phyloP scores from a whole-genome alignment of 2,113 vertebrate genomes.

The Greenwoodochromis staneri region DNA sequence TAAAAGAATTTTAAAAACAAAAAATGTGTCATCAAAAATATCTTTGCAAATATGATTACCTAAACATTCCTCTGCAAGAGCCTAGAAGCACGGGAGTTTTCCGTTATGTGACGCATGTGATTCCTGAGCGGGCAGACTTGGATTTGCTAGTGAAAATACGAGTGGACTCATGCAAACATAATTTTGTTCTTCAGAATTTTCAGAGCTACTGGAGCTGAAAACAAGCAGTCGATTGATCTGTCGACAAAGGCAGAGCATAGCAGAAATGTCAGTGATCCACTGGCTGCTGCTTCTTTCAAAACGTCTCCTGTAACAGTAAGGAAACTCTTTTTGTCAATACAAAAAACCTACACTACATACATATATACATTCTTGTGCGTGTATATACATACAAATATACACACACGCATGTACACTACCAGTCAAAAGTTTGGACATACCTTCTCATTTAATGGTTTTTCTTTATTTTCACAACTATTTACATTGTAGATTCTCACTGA shows the following conservation, averaged over 20 bases:
- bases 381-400: background rate
- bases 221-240: background rate
- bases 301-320: background rate
- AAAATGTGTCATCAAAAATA: background rate
- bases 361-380: background rate
- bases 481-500: background rate
- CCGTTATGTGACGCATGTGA: rapidly evolving
- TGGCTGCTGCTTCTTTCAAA: background rate
- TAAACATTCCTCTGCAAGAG: background rate
- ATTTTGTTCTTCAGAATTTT: background rate
- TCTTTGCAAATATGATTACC: background rate
- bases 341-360: background rate
- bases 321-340: background rate
- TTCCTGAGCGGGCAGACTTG: rapidly evolving
- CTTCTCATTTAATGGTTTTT: background rate
- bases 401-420: rapidly evolving
- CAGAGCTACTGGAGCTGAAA: background rate
- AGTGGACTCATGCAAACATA: background rate
- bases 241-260: background rate
- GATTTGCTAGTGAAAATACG: background rate
- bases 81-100: rapidly evolving
- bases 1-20: background rate
- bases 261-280: background rate
- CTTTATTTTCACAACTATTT: background rate
- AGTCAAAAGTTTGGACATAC: background rate